Evolutionary conservation across 2,797 vertebrate genomes (phyloP).

Genomic region (Mycteria americana): DNA sequence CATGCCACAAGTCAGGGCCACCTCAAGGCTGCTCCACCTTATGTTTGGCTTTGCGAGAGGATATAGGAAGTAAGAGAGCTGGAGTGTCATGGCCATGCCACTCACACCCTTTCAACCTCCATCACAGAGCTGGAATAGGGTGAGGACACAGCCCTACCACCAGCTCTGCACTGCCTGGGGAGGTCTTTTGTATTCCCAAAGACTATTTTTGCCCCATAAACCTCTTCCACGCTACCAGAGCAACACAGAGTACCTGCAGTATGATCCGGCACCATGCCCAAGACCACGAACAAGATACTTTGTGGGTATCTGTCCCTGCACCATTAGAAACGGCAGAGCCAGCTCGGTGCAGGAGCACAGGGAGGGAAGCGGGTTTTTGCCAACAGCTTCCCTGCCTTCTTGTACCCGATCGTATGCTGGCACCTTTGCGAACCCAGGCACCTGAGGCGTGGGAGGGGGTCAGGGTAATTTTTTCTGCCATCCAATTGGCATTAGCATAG

Average conservation of each 20-base stretch:
- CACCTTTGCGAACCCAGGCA: background rate
- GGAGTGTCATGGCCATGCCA: background rate
- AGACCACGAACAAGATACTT: background rate
- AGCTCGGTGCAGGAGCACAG: background rate
- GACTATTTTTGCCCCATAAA: background rate
- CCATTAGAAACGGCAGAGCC: background rate
- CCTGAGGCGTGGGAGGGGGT: background rate
- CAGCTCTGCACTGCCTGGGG: background rate
- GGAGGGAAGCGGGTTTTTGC: background rate
- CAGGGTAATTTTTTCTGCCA: background rate
- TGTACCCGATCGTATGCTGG: accelerated
- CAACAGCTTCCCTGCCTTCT: background rate
- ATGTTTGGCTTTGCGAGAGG: background rate
- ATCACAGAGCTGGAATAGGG: background rate
- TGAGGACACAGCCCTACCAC: background rate
- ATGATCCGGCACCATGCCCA: background rate
- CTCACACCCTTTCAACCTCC: background rate
- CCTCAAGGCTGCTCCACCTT: background rate
- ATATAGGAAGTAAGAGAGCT: background rate
- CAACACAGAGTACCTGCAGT: background rate
- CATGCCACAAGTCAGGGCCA: background rate
- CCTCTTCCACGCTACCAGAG: background rate
- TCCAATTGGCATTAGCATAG: background rate
- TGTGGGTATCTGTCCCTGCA: background rate
- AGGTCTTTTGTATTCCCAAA: background rate